phyloP scores from a whole-genome alignment of 2,888 invertebrate genomes.

The Troides oblongomaculatus region DNA sequence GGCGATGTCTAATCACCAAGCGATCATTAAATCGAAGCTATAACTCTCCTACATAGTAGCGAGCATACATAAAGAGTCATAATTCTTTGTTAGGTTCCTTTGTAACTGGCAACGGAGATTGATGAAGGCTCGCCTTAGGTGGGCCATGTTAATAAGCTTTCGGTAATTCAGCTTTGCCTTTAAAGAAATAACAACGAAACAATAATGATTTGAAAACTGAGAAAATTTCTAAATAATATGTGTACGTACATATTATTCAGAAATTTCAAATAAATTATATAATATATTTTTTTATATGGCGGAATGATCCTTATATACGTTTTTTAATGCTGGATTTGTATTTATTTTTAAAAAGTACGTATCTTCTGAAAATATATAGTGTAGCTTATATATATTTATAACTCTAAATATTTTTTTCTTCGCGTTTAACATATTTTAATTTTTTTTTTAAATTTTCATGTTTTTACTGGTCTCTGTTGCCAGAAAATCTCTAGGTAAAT shows the following conservation, averaged over 20 bases:
- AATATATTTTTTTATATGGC: too few relatives aligned
- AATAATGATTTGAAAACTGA: constrained; percentile 27
- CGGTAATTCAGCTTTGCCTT: constrained; percentile 50
- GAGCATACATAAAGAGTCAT: constrained; percentile 66
- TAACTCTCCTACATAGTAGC: constrained; percentile 76
- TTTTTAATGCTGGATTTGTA: too few relatives aligned
- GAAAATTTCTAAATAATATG: background rate
- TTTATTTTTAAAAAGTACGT: too few relatives aligned
- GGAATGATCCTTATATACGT: too few relatives aligned
- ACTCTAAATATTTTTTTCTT: too few relatives aligned
- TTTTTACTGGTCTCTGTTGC: too few relatives aligned
- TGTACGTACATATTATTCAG: background rate
- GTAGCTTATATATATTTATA: background rate
- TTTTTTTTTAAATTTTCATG: too few relatives aligned
- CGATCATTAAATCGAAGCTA: constrained; percentile 73
- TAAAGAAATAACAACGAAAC: constrained; percentile 46
- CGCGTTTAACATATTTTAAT: too few relatives aligned
- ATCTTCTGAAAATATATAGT: too few relatives aligned
- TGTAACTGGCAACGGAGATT: constrained; percentile 68
- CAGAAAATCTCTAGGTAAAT: too few relatives aligned
- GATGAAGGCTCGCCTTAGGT: constrained; percentile 74
- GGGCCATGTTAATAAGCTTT: constrained; percentile 69
- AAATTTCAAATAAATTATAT: too few relatives aligned
- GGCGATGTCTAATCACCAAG: constrained; percentile 71
- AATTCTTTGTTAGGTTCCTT: constrained; percentile 73